Evolutionary conservation across 53 echinoderm and acorn worm genomes (phyloP).

Genomic region (Henricia sp.): DNA sequence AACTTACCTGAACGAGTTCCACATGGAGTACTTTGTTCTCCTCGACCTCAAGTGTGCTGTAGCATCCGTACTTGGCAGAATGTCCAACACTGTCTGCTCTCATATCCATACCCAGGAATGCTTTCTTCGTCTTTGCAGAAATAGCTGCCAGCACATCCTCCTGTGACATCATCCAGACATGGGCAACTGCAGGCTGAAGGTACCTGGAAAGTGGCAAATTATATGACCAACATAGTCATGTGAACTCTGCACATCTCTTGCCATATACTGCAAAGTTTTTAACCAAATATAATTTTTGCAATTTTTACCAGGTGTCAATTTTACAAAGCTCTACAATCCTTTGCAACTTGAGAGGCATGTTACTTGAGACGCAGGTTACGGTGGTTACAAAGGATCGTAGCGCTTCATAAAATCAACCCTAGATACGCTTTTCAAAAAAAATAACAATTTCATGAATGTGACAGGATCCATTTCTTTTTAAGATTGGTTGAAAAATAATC

Average conservation of each 20-base stretch:
- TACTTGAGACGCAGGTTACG: too few species aligned
- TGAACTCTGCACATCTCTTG: not conserved
- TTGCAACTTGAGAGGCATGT: too few species aligned
- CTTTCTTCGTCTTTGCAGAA: not conserved
- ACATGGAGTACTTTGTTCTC: conserved; percentile 5
- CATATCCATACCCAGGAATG: conserved; percentile 19
- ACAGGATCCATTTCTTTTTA: not conserved
- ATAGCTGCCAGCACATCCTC: conserved; percentile 2
- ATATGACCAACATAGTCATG: not conserved
- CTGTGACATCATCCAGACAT: not conserved
- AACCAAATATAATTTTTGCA: too few species aligned
- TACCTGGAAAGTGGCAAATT: conserved; percentile 6
- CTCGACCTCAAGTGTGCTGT: conserved; percentile 13
- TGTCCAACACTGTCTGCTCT: conserved; percentile 18
- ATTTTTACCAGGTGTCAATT: too few species aligned
- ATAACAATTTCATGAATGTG: not conserved
- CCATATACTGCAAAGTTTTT: too few species aligned
- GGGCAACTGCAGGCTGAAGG: conserved; percentile 13
- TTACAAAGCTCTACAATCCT: too few species aligned
- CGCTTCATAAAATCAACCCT: too few species aligned
- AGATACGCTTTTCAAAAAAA: too few species aligned
- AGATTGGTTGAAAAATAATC: not conserved
- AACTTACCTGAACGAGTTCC: conserved; percentile 7
- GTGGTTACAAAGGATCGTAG: too few species aligned
- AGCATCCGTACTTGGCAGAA: conserved; percentile 13